Evolutionary conservation across 2,113 vertebrate species (phyloP).

Genomic region (Callipepla squamata): DNA sequence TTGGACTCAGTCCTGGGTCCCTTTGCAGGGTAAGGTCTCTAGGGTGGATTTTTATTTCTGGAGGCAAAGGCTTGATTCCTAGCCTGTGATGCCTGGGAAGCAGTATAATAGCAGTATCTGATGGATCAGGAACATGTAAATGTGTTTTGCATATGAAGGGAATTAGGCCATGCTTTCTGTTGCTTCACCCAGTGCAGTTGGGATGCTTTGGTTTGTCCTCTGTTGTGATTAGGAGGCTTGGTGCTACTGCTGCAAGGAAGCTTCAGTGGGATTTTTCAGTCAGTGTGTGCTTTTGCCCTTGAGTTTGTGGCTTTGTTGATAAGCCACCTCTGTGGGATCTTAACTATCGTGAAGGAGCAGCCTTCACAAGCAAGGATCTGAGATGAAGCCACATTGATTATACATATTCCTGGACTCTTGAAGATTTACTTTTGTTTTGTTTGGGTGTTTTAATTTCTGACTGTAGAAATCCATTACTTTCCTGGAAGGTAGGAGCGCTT

Average conservation of each 20-base stretch:
- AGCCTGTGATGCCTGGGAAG: neutral
- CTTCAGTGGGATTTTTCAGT: neutral
- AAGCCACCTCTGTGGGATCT: accelerated
- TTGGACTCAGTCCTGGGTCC: neutral
- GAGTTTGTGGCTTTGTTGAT: neutral
- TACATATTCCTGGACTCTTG: neutral
- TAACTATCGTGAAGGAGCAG: neutral
- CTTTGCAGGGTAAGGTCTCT: neutral
- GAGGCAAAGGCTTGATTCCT: neutral
- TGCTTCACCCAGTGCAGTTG: neutral
- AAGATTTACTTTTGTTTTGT: neutral
- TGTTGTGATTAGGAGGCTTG: neutral
- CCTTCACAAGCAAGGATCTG: neutral
- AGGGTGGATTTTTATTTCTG: neutral
- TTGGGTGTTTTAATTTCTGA: neutral
- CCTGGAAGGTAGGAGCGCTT: neutral
- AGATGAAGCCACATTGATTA: neutral
- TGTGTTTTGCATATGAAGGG: neutral
- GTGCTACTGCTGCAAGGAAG: neutral
- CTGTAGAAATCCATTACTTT: neutral
- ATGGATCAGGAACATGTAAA: neutral
- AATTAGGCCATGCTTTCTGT: neutral
- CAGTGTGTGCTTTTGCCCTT: neutral
- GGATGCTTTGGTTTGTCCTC: neutral
- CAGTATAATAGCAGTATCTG: neutral